Percentiles rank a stretch among this genome's conserved stretches.
Conservation (phyloP, 2,113 vertebrate genomes). For the Oxygymnocypris stewartii region DNA sequence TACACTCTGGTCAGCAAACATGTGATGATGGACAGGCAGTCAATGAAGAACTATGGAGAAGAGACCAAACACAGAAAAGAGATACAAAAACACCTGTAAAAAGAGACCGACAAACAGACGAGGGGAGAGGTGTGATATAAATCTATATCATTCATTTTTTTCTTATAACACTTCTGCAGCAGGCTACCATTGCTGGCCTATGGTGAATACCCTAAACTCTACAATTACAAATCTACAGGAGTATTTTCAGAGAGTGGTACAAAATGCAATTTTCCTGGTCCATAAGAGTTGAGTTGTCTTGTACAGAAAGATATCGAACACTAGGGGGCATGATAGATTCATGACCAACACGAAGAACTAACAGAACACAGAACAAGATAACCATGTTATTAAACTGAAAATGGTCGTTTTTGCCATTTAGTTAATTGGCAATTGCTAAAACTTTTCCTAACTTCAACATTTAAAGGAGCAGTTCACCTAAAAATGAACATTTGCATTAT, state of each 20-base stretch:
- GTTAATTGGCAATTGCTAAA: background rate
- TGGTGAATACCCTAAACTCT: conserved; percentile 20
- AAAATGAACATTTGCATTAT: background rate
- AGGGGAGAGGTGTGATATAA: conserved; percentile 53
- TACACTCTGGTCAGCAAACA: conserved; percentile 72
- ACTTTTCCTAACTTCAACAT: background rate
- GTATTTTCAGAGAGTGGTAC: background rate
- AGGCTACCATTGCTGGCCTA: conserved; percentile 4
- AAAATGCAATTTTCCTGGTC: conserved; percentile 18
- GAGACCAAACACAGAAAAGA: conserved; percentile 49
- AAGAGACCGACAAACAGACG: conserved; percentile 34
- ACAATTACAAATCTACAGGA: conserved; percentile 39
- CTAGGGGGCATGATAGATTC: conserved; percentile 68
- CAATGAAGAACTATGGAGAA: conserved; percentile 50
- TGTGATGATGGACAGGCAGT: conserved; percentile 64
- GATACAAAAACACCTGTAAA: conserved; percentile 55
- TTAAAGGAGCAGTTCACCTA: background rate
- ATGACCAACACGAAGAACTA: conserved; percentile 48
- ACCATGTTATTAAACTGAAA: background rate
- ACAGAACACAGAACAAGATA: background rate
- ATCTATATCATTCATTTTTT: conserved; percentile 44
- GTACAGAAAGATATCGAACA: conserved; percentile 60
- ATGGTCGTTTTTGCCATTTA: background rate
- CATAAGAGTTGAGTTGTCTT: conserved; percentile 1
- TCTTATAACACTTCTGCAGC: conserved; percentile 43